These are phyloP conservation scores for Flabesymbios commensalis DNA, from an alignment of 2,888 invertebrate genomes.

Conservation along the genomic window DNA sequence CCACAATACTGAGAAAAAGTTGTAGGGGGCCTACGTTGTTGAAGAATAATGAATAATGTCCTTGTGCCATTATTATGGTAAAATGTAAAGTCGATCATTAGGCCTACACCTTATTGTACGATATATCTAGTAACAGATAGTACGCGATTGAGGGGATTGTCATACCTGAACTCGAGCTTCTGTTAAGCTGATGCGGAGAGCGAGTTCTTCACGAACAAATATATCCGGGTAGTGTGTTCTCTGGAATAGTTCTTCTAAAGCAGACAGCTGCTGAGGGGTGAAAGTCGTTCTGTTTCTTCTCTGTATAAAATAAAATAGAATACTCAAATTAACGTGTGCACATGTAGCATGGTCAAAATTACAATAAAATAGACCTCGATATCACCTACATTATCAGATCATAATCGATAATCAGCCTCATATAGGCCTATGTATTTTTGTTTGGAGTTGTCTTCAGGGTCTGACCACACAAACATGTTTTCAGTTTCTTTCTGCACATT, in stretches of 20 bases:
- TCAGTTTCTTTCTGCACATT: no score
- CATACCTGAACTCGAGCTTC: slow-evolving; percentile 94
- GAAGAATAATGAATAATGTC: no score
- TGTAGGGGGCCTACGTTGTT: no score
- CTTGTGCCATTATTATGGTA: no score
- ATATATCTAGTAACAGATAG: no score
- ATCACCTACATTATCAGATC: not conserved
- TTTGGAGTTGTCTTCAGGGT: no score
- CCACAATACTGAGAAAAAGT: no score
- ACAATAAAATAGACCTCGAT: not conserved
- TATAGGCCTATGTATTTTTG: not conserved
- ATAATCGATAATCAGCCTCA: not conserved
- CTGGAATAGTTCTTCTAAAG: slow-evolving; percentile 87
- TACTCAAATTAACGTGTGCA: not conserved
- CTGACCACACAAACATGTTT: no score
- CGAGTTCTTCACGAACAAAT: slow-evolving; percentile 85
- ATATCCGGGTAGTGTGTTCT: slow-evolving; percentile 95
- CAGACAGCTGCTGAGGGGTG: slow-evolving; percentile 89
- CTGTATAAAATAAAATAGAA: slow-evolving; percentile 63
- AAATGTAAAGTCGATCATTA: no score
- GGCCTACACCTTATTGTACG: no score
- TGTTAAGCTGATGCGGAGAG: slow-evolving; percentile 84
- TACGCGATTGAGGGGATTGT: no score
- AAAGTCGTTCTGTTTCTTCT: slow-evolving; percentile 90
- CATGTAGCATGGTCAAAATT: no score